Conservation (phyloP, 2,113 vertebrate genomes). For the Phylloscopus trochilus region DNA sequence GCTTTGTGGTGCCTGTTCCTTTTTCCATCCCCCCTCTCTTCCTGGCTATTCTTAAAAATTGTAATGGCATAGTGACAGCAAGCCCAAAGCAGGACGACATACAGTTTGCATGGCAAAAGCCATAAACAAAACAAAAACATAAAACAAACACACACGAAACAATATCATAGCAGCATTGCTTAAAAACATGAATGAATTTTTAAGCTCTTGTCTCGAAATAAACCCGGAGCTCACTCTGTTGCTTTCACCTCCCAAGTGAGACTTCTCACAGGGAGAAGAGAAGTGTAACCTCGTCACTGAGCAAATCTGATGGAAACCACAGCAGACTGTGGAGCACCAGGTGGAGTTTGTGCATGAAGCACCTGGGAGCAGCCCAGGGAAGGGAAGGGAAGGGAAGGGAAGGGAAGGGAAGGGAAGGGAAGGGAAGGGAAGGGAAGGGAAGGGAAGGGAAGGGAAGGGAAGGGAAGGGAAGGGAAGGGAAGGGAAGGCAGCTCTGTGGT, state of each 20-base stretch:
- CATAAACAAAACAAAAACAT: neutral
- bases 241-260: constrained; percentile 11
- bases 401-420: too few relatives aligned
- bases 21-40: neutral
- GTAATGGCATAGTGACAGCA: neutral
- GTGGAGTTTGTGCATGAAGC: neutral
- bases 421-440: too few relatives aligned
- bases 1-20: neutral
- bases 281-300: neutral
- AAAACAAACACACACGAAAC: neutral
- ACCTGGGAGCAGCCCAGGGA: neutral
- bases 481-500: neutral
- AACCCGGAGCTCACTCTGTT: constrained; percentile 8
- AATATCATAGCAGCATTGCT: neutral
- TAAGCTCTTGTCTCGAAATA: neutral
- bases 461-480: neutral
- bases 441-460: neutral
- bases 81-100: neutral
- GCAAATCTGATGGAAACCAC: neutral
- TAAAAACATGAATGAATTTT: constrained; percentile 2
- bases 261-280: constrained; percentile 17
- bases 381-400: neutral
- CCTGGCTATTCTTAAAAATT: constrained; percentile 10
- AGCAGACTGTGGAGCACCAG: neutral
- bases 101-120: constrained; percentile 1